Evolutionary conservation across 2,113 vertebrate genomes (phyloP).

Genomic region (Rhinolophus sinicus): DNA sequence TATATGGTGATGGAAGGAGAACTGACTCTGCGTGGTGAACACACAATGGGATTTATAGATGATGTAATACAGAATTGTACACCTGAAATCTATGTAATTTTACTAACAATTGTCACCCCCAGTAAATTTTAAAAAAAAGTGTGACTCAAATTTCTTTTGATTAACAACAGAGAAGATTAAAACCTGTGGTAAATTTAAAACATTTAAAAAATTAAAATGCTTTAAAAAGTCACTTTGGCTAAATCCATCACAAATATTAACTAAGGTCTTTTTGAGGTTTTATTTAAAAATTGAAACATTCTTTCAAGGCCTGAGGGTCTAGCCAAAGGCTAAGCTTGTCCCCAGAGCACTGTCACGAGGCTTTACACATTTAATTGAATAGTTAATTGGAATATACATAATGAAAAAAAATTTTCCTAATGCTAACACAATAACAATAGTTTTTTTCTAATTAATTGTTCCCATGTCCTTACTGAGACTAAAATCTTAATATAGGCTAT

Average conservation of each 20-base stretch:
- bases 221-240: slow-evolving; percentile 38
- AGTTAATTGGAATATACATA: slow-evolving; percentile 65
- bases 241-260: slow-evolving; percentile 38
- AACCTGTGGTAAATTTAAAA: slow-evolving; percentile 6
- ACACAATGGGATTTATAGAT: no score
- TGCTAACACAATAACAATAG: not conserved
- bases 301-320: slow-evolving; percentile 14
- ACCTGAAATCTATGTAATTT: no score
- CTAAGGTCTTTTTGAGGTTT: slow-evolving; percentile 42
- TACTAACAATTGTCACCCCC: no score
- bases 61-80: no score
- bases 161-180: slow-evolving; percentile 29
- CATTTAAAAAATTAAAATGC: slow-evolving; percentile 1
- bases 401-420: slow-evolving; percentile 15
- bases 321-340: not conserved
- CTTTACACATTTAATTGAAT: slow-evolving; percentile 59
- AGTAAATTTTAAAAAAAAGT: no score
- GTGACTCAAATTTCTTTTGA: not conserved
- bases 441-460: slow-evolving; percentile 59
- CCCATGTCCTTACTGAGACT: not conserved
- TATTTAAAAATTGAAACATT: slow-evolving; percentile 55
- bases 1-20: no score
- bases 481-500: not conserved
- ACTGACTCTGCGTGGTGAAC: no score
- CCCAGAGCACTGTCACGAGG: not conserved